These are phyloP conservation scores for Sussaba pulchella DNA, from an alignment of 2,888 invertebrate genomes.

Conservation along the genomic window DNA sequence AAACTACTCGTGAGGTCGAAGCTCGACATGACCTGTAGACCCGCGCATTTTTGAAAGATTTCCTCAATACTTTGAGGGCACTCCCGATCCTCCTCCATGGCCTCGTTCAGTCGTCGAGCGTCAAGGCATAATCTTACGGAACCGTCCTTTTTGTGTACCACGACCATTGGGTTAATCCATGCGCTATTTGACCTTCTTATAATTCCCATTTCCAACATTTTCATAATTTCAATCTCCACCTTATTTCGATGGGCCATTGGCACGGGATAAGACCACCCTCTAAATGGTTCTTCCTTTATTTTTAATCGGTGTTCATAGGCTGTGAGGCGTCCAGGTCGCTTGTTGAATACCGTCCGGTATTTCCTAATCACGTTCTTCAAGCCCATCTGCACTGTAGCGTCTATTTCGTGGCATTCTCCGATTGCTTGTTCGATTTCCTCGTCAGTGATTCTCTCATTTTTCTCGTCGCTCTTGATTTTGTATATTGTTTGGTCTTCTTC, in stretches of 20 bases:
- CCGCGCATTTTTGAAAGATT: neutral
- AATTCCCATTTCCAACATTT: neutral
- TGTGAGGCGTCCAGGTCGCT: neutral
- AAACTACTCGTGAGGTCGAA: neutral
- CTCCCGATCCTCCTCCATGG: neutral
- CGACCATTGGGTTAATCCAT: neutral
- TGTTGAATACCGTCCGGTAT: neutral
- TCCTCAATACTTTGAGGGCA: neutral
- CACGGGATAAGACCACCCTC: neutral
- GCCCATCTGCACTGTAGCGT: too few relatives aligned
- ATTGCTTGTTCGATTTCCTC: too few relatives aligned
- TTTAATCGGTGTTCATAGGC: neutral
- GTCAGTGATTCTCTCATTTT: too few relatives aligned
- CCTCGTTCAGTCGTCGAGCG: neutral
- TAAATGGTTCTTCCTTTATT: neutral
- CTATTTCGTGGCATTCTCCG: too few relatives aligned
- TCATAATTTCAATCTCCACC: neutral
- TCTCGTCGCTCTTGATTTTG: too few relatives aligned
- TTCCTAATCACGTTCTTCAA: too few relatives aligned
- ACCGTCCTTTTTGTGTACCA: neutral
- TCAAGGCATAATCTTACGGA: neutral
- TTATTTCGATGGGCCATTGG: constrained; percentile 21
- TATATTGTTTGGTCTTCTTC: too few relatives aligned
- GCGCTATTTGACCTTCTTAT: constrained; percentile 10
- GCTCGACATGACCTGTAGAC: neutral